phyloP scores from a whole-genome alignment of 1,140 invertebrate genomes.

The Hypsibius dujardini region DNA sequence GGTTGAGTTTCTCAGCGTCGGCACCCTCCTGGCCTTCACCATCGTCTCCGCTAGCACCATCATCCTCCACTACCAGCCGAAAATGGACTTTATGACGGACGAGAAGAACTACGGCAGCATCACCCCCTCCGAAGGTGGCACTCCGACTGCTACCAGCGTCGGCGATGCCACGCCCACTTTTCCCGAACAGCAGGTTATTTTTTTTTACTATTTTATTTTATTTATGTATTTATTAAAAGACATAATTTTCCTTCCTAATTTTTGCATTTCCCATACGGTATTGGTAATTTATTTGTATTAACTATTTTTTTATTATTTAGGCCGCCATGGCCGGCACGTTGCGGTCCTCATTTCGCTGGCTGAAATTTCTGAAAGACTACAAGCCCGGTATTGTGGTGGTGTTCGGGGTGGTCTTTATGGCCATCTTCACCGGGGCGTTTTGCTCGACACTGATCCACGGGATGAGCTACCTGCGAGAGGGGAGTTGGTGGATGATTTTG shows the following conservation, averaged over 20 bases:
- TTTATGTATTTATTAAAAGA: too few species aligned
- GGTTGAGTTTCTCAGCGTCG: conserved; percentile 84
- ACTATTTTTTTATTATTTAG: too few species aligned
- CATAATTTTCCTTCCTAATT: too few species aligned
- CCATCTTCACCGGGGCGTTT: conserved; percentile 43
- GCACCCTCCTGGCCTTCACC: conserved; percentile 70
- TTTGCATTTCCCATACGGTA: too few species aligned
- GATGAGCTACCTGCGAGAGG: conserved; percentile 25
- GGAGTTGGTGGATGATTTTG: conserved; percentile 32
- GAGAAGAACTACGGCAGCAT: conserved; percentile 17
- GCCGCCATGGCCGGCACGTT: conserved; percentile 17
- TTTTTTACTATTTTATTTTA: too few species aligned
- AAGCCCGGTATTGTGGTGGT: conserved; percentile 53
- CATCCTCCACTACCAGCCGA: conserved; percentile 57
- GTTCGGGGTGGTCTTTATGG: conserved; percentile 48
- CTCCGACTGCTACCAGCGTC: not conserved
- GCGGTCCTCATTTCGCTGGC: conserved; percentile 47
- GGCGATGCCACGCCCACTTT: not conserved
- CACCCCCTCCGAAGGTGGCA: not conserved
- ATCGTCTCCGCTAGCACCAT: conserved; percentile 74
- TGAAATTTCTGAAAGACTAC: conserved; percentile 46
- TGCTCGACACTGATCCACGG: conserved; percentile 35
- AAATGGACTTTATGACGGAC: not conserved
- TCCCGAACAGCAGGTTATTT: too few species aligned
- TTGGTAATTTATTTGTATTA: too few species aligned